Evolutionary conservation across 2,797 vertebrate species (phyloP), one percentile per base, ranked within the genome.

Genomic region (Syndactyla subalaris): DNA sequence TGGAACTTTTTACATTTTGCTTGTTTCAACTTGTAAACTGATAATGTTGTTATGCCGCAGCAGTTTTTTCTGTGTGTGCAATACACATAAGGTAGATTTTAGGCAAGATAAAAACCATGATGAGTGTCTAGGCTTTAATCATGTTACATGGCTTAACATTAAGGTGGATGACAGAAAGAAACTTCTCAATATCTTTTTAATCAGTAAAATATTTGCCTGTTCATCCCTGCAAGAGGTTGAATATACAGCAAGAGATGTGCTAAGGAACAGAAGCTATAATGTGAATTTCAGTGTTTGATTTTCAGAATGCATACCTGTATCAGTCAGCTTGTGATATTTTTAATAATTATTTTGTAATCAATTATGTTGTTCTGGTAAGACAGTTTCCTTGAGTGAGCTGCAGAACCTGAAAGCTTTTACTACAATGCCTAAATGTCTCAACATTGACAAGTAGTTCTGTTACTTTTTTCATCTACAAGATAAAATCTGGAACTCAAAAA

Each of bases 161-260:
- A 85, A 78, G 38, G 32, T 80, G 30, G 45, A 55, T 77, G 72
- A 94, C 49, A 67, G 75, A 87, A 89, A 70, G 67, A 73, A 89
- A 36, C 52, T 94, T 92, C 52, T 91, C 59, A 55, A 1, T 72
- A 57, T 72, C 62, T 75, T 97, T 95, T 93, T 63, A 88, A 87
- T 88, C 66, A 92, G 54, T 74, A 83, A 96, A 88, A 59, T 84
- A 95, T 90, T 93, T 91, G 38, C 77, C 82, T 54, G 14, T 76
- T 86, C 61, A 71, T 94, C 52, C 39, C 67, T 85, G 46, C 36
- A 66, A 75, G 67, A 80, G 32, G n/a, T 52, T 77, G 45, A 78
- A 73, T 72, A 59, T 62, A 27, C 15, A 63, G 51, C 57, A 82
- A 89, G 29, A 63, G n/a, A 77, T 85, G 81, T 85, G 34, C 49